phyloP scores from a whole-genome alignment of 2,797 vertebrate genomes.

The Chelon labrosus region DNA sequence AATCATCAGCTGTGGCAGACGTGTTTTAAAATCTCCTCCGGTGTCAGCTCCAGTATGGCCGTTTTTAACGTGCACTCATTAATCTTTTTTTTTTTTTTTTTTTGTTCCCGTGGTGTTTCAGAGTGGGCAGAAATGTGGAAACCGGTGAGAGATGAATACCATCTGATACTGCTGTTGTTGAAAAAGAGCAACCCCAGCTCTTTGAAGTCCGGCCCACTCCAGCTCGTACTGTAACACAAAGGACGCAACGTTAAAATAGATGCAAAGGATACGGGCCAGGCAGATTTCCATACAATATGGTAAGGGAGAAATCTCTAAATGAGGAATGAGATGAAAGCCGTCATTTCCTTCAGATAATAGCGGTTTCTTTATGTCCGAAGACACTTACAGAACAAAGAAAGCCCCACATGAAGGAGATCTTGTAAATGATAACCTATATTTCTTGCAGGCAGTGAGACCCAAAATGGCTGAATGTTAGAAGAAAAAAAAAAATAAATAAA shows the following conservation, averaged over 20 bases:
- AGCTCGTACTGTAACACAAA: constrained; percentile 32
- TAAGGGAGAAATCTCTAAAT: constrained; percentile 36
- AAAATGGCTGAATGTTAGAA: constrained; percentile 36
- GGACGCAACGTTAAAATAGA: constrained; percentile 44
- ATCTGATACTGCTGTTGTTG: constrained; percentile 41
- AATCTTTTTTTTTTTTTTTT: constrained; percentile 31
- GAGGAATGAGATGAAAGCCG: constrained; percentile 65
- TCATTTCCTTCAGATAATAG: constrained; percentile 42
- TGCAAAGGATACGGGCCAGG: constrained; percentile 41
- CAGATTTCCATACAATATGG: constrained; percentile 49
- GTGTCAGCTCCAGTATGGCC: constrained; percentile 21
- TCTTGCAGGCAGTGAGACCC: constrained; percentile 37
- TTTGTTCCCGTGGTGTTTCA: constrained; percentile 29
- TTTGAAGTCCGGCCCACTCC: constrained; percentile 61
- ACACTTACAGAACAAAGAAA: constrained; percentile 56
- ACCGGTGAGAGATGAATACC: constrained; percentile 37
- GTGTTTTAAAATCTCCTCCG: constrained; percentile 35
- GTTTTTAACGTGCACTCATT: constrained; percentile 46
- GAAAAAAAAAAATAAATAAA: constrained; percentile 31
- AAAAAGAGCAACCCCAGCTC: constrained; percentile 46
- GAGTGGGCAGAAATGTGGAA: constrained; percentile 47
- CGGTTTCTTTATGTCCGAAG: constrained; percentile 44
- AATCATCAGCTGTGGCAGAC: constrained; percentile 45
- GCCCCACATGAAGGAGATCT: constrained; percentile 32
- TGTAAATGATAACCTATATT: constrained; percentile 35